These are phyloP conservation scores for Falco peregrinus DNA, from an alignment of 2,797 vertebrate species.

Conservation along the genomic window DNA sequence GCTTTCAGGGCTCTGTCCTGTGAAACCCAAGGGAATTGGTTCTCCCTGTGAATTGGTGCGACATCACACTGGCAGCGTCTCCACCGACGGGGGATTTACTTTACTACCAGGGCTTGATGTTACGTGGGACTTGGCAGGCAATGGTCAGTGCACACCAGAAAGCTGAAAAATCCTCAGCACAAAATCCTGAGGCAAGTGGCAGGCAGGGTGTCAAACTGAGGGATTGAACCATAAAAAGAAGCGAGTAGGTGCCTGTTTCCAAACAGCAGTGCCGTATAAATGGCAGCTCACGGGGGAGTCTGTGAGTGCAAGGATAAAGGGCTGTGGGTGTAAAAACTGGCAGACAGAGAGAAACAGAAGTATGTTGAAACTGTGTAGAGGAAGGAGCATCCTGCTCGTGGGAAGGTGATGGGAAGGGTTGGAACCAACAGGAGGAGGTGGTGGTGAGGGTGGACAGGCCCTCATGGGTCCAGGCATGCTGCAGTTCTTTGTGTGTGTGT, in stretches of 20 bases:
- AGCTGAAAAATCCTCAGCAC: not conserved
- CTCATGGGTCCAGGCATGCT: fast-evolving
- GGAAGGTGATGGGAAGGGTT: not conserved
- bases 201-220: not conserved
- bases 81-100: fast-evolving
- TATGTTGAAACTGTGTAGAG: not conserved
- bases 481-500: not conserved
- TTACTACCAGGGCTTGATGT: not conserved
- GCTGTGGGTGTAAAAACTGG: not conserved
- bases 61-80: fast-evolving
- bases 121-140: not conserved
- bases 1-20: not conserved
- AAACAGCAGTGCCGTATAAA: not conserved
- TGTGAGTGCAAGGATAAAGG: not conserved
- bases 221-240: not conserved
- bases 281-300: fast-evolving
- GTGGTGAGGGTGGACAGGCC: not conserved
- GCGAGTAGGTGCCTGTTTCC: not conserved
- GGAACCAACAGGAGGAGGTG: not conserved
- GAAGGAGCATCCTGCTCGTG: not conserved
- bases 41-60: not conserved
- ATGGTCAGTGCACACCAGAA: not conserved
- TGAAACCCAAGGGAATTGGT: not conserved
- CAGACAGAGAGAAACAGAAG: not conserved
- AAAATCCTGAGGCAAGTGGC: not conserved